A percentile compares a stretch with the other conserved stretches of the same genome.
These are phyloP conservation scores for Altica lythri DNA, from an alignment of 2,888 invertebrate genomes.

Conservation along the genomic window DNA sequence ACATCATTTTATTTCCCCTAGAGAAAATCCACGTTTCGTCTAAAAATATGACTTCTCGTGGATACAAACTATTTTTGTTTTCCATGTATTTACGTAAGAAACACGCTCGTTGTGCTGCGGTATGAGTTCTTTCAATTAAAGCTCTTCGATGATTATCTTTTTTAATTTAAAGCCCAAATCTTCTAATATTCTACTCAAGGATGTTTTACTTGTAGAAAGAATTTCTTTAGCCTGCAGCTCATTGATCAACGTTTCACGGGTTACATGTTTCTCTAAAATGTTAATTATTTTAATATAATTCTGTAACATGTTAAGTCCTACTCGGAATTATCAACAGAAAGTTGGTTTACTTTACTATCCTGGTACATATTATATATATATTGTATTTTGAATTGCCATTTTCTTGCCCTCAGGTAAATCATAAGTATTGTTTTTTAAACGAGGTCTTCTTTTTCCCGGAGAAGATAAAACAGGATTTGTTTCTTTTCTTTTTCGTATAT, in stretches of 20 bases:
- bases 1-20: not conserved
- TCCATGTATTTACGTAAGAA: not conserved
- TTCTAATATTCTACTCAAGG: not conserved
- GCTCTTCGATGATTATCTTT: not conserved
- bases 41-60: conserved; percentile 1
- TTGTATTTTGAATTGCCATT: not conserved
- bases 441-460: not conserved
- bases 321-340: not conserved
- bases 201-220: not conserved
- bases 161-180: not conserved
- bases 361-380: not conserved
- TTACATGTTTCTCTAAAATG: not conserved
- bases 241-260: not conserved
- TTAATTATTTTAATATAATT: not conserved
- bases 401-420: not conserved
- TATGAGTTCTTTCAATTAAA: not conserved
- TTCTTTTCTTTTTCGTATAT: not conserved
- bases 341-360: not conserved
- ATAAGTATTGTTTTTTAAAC: not conserved
- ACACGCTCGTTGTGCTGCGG: not conserved
- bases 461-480: not conserved
- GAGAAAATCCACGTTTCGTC: conserved; percentile 1
- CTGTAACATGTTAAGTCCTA: too few relatives aligned
- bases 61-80: not conserved
- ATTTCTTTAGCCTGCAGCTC: not conserved